phyloP scores from a whole-genome alignment of 2,113 vertebrate species.

The Psittacula cyanocephala region DNA sequence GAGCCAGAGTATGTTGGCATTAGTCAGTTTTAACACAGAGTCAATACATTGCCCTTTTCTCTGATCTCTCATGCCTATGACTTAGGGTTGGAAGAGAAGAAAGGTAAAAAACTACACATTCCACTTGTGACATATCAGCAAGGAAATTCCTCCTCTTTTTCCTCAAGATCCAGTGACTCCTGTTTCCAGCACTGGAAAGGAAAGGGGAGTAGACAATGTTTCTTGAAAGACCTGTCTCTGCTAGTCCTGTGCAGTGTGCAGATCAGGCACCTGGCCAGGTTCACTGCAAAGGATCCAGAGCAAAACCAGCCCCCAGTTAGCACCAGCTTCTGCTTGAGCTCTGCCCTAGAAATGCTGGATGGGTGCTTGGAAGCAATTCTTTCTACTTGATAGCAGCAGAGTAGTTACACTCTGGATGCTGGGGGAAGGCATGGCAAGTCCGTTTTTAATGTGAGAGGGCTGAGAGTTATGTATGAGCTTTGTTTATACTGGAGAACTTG shows the following conservation, averaged over 20 bases:
- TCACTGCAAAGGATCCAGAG: not conserved
- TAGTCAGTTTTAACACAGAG: not conserved
- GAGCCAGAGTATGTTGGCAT: conserved; percentile 90
- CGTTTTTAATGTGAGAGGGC: not conserved
- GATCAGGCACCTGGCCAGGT: not conserved
- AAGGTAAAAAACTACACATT: not conserved
- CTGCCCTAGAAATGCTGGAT: not conserved
- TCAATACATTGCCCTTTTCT: not conserved
- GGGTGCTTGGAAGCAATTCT: rapidly evolving
- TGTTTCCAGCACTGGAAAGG: not conserved
- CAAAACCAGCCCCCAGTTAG: not conserved
- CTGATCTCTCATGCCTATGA: not conserved
- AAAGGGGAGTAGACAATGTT: not conserved
- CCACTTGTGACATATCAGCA: not conserved
- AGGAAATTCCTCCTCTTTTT: not conserved
- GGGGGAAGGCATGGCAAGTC: not conserved
- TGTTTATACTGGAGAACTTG: not conserved
- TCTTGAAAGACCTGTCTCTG: not conserved
- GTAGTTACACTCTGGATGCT: not conserved
- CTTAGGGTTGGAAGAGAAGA: not conserved
- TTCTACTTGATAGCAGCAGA: not conserved
- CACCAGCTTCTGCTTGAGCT: not conserved
- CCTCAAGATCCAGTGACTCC: not conserved
- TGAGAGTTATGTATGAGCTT: not conserved
- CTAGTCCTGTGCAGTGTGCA: not conserved